phyloP scores from a whole-genome alignment of 2,797 vertebrate genomes.

The Tolypeutes matacus region DNA sequence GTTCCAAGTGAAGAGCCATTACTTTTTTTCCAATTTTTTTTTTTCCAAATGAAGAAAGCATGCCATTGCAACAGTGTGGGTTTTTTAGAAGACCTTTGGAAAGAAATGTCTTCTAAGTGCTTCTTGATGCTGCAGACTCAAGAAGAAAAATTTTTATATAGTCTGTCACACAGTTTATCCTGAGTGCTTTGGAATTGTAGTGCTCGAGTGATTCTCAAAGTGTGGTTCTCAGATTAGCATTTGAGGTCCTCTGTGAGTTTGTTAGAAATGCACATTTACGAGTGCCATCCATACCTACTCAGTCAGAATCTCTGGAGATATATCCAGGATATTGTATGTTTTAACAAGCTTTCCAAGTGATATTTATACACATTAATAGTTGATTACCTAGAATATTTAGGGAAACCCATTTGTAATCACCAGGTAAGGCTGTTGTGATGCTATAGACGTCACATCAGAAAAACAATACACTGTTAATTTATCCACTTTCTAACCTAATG shows the following conservation, averaged over 20 bases:
- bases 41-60: not conserved
- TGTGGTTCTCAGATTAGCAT: not conserved
- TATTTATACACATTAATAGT: not conserved
- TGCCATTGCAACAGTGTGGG: not conserved
- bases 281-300: not conserved
- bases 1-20: constrained; percentile 36
- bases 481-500: not conserved
- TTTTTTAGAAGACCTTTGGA: constrained; percentile 41
- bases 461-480: not conserved
- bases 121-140: not conserved
- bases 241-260: not conserved
- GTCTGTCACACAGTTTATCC: not conserved
- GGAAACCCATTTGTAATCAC: not conserved
- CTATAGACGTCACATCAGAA: not conserved
- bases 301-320: not conserved
- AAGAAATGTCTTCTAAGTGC: not conserved
- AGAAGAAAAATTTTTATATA: not conserved
- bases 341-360: not conserved
- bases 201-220: not conserved
- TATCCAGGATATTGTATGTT: not conserved
- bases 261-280: not conserved
- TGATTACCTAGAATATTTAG: not conserved
- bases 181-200: not conserved
- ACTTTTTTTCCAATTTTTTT: not conserved
- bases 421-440: no score